These are phyloP conservation scores for Alces alces DNA, from an alignment of 2,113 vertebrate species.

Conservation along the genomic window DNA sequence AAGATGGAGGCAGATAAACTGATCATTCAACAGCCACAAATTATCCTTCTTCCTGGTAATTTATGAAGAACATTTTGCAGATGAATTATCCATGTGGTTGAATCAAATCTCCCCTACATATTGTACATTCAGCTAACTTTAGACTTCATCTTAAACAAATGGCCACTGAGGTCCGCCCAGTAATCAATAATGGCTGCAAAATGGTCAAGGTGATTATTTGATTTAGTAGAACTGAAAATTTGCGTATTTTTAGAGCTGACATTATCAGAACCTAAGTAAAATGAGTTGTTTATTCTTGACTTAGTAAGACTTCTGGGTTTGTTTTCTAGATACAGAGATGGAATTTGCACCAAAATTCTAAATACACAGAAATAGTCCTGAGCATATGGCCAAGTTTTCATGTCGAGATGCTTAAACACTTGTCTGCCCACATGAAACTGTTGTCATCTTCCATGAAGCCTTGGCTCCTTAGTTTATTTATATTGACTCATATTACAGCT, in stretches of 20 bases:
- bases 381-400: background rate
- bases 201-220: background rate
- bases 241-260: background rate
- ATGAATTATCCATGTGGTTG: background rate
- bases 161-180: background rate
- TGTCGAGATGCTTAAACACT: background rate
- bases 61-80: background rate
- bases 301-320: background rate
- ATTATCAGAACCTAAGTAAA: background rate
- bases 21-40: background rate
- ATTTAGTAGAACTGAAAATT: background rate
- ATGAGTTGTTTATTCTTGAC: background rate
- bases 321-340: slow-evolving; percentile 2
- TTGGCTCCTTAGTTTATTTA: background rate
- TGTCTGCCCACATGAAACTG: background rate
- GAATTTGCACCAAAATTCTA: slow-evolving; percentile 15
- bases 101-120: background rate
- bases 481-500: background rate
- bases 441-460: background rate
- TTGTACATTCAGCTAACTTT: background rate
- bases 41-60: background rate
- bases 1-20: background rate
- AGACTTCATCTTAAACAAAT: background rate
- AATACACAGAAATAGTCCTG: slow-evolving; percentile 1
- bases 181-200: background rate